Evolutionary conservation across 2,113 vertebrate genomes (phyloP).

Genomic region (Cinclus cinclus): DNA sequence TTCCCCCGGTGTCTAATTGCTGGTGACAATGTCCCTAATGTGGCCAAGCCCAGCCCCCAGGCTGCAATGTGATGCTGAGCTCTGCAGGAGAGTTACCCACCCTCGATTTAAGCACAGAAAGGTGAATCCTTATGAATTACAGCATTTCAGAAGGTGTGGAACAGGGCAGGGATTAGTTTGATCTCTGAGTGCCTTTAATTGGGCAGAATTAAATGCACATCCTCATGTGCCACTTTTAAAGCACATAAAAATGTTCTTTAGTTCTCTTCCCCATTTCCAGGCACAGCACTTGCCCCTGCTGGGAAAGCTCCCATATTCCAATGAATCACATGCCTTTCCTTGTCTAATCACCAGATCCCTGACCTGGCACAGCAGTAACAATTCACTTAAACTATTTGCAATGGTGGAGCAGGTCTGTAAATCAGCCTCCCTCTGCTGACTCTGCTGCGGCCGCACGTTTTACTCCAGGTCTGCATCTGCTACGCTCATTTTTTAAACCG

Average conservation of each 20-base stretch:
- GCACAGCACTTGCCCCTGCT: neutral
- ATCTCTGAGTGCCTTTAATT: neutral
- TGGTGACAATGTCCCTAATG: fast-evolving
- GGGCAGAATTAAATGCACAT: neutral
- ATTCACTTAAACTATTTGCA: neutral
- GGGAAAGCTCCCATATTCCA: neutral
- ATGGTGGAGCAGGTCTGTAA: neutral
- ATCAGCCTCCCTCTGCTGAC: conserved; percentile 18
- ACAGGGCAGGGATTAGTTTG: neutral
- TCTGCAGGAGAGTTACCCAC: neutral
- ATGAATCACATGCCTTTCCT: neutral
- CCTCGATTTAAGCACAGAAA: fast-evolving
- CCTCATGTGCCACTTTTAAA: neutral
- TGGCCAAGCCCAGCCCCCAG: neutral
- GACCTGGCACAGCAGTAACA: neutral
- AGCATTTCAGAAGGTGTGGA: neutral
- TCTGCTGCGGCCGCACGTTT: neutral
- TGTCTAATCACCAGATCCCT: neutral
- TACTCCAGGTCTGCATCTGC: neutral
- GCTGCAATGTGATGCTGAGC: neutral
- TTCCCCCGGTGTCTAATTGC: too few relatives aligned
- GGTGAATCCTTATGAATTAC: fast-evolving
- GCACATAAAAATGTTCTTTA: neutral
- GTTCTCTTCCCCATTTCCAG: neutral
- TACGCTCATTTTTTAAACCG: neutral